Percentiles rank a stretch among this genome's conserved stretches.
phyloP scores from a whole-genome alignment of 2,797 vertebrate genomes.

The Rhynchonycteris naso region DNA sequence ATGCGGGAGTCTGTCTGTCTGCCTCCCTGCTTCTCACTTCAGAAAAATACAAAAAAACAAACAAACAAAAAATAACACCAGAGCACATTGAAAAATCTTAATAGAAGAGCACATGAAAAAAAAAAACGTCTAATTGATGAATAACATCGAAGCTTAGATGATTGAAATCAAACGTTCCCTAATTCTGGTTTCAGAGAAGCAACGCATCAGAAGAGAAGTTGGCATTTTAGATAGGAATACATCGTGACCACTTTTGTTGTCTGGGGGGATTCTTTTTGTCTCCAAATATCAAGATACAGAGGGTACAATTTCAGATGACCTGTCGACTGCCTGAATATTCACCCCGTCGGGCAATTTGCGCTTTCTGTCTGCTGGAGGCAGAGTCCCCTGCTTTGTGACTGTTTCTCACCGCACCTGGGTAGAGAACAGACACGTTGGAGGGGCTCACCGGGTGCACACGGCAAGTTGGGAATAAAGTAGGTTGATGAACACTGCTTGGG shows the following conservation, averaged over 20 bases:
- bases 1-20: no score
- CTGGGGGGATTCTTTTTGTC: background rate
- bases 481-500: slow-evolving; percentile 41
- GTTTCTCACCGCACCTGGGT: background rate
- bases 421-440: slow-evolving; percentile 17
- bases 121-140: background rate
- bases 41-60: no score
- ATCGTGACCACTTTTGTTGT: background rate
- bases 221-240: background rate
- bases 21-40: no score
- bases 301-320: background rate
- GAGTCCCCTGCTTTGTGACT: background rate
- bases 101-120: background rate
- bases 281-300: background rate
- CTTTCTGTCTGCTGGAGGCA: background rate
- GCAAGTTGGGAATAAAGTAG: slow-evolving; percentile 41
- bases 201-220: background rate
- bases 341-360: background rate
- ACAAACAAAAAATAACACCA: no score
- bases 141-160: background rate
- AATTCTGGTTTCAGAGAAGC: background rate
- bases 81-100: background rate
- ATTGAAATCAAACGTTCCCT: background rate
- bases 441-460: background rate
- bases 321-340: background rate